Conservation (phyloP, 2,888 invertebrate species). For the Coenonympha arcania region DNA sequence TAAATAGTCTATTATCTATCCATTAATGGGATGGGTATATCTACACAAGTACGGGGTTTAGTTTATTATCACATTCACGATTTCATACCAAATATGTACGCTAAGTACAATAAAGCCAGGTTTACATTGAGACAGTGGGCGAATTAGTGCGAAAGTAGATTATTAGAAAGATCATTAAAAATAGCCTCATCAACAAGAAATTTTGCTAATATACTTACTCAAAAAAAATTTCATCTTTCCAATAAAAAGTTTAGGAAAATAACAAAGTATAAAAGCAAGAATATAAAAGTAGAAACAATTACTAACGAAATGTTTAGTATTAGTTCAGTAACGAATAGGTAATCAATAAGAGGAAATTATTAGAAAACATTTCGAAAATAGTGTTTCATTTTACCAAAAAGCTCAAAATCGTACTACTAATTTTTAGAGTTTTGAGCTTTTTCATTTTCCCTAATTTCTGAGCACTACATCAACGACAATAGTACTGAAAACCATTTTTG, state of each 20-base stretch:
- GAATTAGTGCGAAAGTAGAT: not conserved
- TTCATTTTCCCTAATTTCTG: too few relatives aligned
- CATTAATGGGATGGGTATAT: conserved; percentile 23
- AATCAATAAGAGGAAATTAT: not conserved
- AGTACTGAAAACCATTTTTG: conserved; percentile 1
- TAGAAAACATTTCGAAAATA: not conserved
- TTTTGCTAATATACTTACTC: not conserved
- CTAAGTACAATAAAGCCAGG: conserved; percentile 26
- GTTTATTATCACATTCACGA: conserved; percentile 24
- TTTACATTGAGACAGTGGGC: conserved; percentile 18
- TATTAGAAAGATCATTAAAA: not conserved
- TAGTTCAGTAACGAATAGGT: conserved; percentile 4
- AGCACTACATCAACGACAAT: not conserved
- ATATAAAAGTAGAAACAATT: not conserved
- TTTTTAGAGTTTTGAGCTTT: not conserved
- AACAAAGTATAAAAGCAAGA: not conserved
- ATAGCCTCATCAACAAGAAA: conserved; percentile 1
- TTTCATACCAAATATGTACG: conserved; percentile 13
- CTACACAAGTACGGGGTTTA: conserved; percentile 19
- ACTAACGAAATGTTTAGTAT: not conserved
- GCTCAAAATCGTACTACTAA: too few relatives aligned
- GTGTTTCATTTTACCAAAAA: not conserved
- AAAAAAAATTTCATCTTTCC: not conserved
- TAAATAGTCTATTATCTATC: conserved; percentile 48
- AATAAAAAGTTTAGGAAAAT: not conserved